Evolutionary conservation across 1,140 invertebrate genomes (phyloP).

Genomic region (Triops cancriformis): DNA sequence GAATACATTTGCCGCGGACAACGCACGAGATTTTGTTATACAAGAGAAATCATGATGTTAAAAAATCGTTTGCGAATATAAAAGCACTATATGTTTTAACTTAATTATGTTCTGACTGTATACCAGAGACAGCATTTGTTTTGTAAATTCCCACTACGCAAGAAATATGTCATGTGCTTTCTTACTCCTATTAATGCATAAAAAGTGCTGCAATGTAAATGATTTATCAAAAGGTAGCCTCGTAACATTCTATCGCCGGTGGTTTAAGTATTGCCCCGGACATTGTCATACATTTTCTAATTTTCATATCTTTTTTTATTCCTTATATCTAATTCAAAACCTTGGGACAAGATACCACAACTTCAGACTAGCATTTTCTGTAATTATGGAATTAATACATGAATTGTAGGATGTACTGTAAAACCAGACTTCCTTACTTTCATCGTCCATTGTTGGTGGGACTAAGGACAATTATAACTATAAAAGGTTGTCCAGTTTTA

Average conservation of each 20-base stretch:
- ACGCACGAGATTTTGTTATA: neutral
- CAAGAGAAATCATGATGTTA: neutral
- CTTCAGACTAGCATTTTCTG: neutral
- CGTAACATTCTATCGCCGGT: neutral
- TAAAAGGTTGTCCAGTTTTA: no score
- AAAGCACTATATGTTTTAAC: neutral
- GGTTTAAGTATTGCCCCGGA: neutral
- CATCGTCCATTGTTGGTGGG: neutral
- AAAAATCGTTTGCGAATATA: neutral
- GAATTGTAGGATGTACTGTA: neutral
- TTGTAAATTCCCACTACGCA: neutral
- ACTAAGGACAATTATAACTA: no score
- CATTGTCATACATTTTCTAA: neutral
- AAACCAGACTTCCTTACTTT: neutral
- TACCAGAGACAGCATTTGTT: conserved; percentile 10
- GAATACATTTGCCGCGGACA: neutral
- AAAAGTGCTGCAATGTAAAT: neutral
- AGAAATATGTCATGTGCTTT: neutral
- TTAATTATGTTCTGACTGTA: neutral
- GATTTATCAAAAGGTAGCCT: neutral
- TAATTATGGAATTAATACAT: neutral
- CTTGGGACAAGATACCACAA: neutral
- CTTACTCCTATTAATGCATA: neutral
- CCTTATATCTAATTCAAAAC: neutral
- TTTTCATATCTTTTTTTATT: neutral